Evolutionary conservation across 2,888 invertebrate species (phyloP).

Genomic region (Tethea ocularis): DNA sequence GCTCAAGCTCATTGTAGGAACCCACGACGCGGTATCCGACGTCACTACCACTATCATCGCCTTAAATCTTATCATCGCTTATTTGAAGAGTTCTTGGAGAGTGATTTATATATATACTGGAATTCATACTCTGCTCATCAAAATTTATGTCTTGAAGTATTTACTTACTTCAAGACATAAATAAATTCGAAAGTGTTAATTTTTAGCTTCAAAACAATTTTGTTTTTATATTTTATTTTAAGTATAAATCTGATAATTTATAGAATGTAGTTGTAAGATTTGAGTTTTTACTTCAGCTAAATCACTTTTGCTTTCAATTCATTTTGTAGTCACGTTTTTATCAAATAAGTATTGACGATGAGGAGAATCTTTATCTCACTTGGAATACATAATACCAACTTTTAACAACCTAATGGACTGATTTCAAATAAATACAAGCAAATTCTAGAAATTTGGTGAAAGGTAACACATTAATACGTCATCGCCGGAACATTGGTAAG

Average conservation of each 20-base stretch:
- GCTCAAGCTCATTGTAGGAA: too few species aligned
- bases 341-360: not conserved
- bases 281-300: not conserved
- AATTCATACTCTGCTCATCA: too few species aligned
- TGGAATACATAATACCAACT: not conserved
- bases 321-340: not conserved
- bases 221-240: too few species aligned
- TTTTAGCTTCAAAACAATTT: too few species aligned
- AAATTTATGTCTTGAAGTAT: too few species aligned
- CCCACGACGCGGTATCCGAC: too few species aligned
- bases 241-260: not conserved
- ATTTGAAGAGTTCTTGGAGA: too few species aligned
- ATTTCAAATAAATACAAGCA: conserved; percentile 10
- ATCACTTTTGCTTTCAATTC: not conserved
- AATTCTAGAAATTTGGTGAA: conserved; percentile 22
- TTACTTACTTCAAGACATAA: too few species aligned
- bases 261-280: not conserved
- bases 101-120: too few species aligned
- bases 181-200: too few species aligned
- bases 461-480: conserved; percentile 22
- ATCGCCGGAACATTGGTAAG: conserved; percentile 27
- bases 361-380: not conserved
- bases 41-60: too few species aligned
- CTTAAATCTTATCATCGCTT: too few species aligned
- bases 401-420: not conserved